A percentile compares a stretch with the other conserved stretches of the same genome.
These are phyloP conservation scores for Excalfactoria chinensis DNA, from an alignment of 2,113 vertebrate genomes.

Conservation along the genomic window DNA sequence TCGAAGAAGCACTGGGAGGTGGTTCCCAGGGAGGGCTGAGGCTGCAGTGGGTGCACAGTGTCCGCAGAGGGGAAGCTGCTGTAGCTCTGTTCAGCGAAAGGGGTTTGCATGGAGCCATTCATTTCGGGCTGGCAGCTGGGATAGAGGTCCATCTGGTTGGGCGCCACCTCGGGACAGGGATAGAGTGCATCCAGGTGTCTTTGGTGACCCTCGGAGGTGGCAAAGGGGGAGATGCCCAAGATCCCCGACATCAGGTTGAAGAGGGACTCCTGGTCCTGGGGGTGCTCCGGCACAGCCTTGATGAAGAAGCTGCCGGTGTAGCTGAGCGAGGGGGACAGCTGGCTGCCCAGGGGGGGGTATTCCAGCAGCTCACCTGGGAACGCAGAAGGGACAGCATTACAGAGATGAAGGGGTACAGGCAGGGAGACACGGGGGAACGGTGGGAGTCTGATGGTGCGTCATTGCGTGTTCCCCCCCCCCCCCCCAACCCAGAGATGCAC, in stretches of 20 bases:
- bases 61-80: conserved; percentile 77
- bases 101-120: conserved; percentile 71
- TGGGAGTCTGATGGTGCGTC: conserved; percentile 1
- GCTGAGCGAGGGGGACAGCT: conserved; percentile 87
- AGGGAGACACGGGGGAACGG: not conserved
- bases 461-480: not conserved
- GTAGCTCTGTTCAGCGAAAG: conserved; percentile 79
- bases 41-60: conserved; percentile 72
- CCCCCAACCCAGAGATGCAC: not conserved
- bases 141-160: conserved; percentile 79
- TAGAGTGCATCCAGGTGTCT: conserved; percentile 78
- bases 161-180: conserved; percentile 67
- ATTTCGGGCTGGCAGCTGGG: conserved; percentile 79
- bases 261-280: conserved; percentile 93
- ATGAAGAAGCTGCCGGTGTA: conserved; percentile 98
- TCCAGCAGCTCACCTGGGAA: conserved; percentile 87
- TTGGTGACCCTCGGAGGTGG: conserved; percentile 84
- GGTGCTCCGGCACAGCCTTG: conserved; percentile 90
- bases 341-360: conserved; percentile 86
- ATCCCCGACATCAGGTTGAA: conserved; percentile 98
- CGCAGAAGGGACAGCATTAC: not conserved
- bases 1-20: conserved; percentile 80
- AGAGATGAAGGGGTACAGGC: not conserved
- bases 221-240: conserved; percentile 90
- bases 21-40: conserved; percentile 72